Percentiles rank a stretch among this genome's conserved stretches.
Conservation (phyloP, 2,888 invertebrate genomes). For the Anticlea derivata region DNA sequence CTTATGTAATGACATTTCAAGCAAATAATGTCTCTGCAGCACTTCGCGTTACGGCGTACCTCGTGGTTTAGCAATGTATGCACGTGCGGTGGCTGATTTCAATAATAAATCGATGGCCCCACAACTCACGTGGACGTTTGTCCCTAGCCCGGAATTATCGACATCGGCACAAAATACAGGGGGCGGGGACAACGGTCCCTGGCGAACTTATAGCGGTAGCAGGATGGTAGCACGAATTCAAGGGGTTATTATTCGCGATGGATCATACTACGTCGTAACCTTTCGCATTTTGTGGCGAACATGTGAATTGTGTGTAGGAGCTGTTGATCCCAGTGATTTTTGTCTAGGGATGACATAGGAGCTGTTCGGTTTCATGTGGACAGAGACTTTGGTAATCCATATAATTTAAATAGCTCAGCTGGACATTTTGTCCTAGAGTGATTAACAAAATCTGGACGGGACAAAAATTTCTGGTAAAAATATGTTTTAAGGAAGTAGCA, state of each 20-base stretch:
- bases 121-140: slow-evolving; percentile 68
- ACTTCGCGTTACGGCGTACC: not conserved
- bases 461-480: no score
- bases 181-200: slow-evolving; percentile 75
- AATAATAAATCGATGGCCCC: slow-evolving; percentile 79
- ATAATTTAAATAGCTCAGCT: no score
- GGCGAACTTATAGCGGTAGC: slow-evolving; percentile 64
- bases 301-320: no score
- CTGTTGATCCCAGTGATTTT: no score
- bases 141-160: slow-evolving; percentile 74
- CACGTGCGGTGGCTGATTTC: slow-evolving; percentile 74
- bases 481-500: no score
- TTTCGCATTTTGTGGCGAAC: not conserved
- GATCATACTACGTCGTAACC: not conserved
- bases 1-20: no score
- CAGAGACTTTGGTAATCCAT: no score
- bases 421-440: no score
- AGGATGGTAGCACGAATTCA: slow-evolving; percentile 62
- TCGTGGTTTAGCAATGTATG: slow-evolving; percentile 39
- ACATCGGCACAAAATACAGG: slow-evolving; percentile 64
- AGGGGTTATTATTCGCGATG: slow-evolving; percentile 56
- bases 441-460: no score
- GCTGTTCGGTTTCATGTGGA: no score
- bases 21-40: not conserved
- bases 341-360: no score